A percentile compares a stretch with the other conserved stretches of the same genome.
Evolutionary conservation across 2,113 vertebrate species (phyloP).

Genomic region (Anthoscopus minutus): DNA sequence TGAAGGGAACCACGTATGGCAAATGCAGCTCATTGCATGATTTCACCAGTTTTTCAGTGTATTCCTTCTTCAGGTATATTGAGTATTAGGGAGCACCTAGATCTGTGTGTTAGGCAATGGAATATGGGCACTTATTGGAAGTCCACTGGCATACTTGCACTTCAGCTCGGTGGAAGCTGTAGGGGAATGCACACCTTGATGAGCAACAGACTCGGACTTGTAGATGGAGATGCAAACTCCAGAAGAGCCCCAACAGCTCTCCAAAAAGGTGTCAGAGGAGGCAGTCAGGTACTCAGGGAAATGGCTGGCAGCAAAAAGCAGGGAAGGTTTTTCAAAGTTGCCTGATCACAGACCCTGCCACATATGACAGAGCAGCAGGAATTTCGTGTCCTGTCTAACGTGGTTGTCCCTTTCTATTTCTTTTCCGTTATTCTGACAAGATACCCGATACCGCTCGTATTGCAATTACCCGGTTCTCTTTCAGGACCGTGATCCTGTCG

Average conservation of each 20-base stretch:
- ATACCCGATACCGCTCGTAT: rapidly evolving
- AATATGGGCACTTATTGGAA: not conserved
- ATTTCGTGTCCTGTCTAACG: not conserved
- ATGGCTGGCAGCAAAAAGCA: not conserved
- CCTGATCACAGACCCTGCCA: not conserved
- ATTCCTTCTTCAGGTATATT: not conserved
- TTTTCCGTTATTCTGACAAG: not conserved
- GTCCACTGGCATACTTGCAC: not conserved
- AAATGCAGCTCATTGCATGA: not conserved
- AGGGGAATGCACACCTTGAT: not conserved
- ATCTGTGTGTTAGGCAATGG: not conserved
- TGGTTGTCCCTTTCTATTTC: not conserved
- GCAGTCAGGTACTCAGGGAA: not conserved
- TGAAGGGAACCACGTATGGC: not conserved
- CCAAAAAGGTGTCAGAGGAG: not conserved
- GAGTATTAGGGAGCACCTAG: not conserved
- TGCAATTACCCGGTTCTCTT: rapidly evolving
- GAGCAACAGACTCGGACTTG: not conserved
- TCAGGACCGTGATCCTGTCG: not conserved
- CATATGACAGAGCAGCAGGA: not conserved
- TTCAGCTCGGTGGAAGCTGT: not conserved
- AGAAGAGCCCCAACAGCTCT: not conserved
- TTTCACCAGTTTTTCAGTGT: not conserved
- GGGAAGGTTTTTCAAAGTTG: not conserved
- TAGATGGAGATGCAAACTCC: not conserved